Evolutionary conservation across 1,140 invertebrate genomes (phyloP), one percentile per base, ranked within the genome.

Genomic region (Euwallacea fornicatus): DNA sequence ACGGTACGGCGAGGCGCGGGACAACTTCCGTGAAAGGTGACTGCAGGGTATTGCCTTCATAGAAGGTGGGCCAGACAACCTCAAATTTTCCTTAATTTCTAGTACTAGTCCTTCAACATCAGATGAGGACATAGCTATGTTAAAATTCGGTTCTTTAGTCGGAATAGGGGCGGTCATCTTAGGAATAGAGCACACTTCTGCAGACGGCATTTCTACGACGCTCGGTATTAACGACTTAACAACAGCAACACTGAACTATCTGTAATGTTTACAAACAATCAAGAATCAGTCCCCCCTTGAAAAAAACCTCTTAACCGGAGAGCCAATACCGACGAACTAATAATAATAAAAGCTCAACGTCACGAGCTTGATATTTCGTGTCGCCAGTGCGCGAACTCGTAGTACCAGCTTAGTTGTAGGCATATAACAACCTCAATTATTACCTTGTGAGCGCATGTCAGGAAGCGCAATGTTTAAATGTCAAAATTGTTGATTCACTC

Each of bases 11-110:
- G 87, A 87, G n/a, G 86, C 83, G 43, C 88, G 80, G 50, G 81
- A 83, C 69, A 79, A 81, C 69, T 81, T 81, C 71, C 80, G 80
- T 58, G 76, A 79, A 70, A 76, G 73, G 69, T 78, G 76, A 71
- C 75, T 76, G 63, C 77, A 77, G 54, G 78, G 75, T 21, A 80
- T 74, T 50, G 78, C 78, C 68, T 81, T 80, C 66, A 76, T 75
- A 15, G 75, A 71, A 44, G 74, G 82, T 78, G 33, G 78, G 53
- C 81, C 81, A 13, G 86, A 84, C 43, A 89, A 77, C n/a, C 87
- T 81, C 11, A 91, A 79, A 74, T 90, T 90, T 76, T 90, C 86
- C 76, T 89, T 90, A 59, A 90, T 90, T 79, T 89, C 87, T 21
- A 87, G 85, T 21, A 91, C 89, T 46, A 91, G 82, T 16, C 88